Base-by-base conservation (phyloP, 1,140 invertebrate genomes). In the Musca domestica region DNA sequence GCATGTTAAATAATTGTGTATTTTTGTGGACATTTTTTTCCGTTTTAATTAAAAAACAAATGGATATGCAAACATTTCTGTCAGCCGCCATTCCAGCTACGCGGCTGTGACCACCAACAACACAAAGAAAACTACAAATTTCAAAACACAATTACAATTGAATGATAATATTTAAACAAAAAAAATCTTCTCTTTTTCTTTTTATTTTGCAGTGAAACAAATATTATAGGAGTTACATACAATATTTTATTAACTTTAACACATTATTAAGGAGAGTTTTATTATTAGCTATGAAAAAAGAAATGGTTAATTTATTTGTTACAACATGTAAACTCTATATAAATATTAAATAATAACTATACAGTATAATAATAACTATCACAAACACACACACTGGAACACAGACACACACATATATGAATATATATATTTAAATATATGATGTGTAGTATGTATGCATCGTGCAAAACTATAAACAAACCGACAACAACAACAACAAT, bases 301-400 rank as follows among this genome's bases (percentile, higher is more conserved):
- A 58, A 58, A 61, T 61, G 34, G 56, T 61, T 61, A 19, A 61
- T 61, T 61, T 61, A 61, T 61, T 61, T 61, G 56, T 61, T 61
- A 61, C 19, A 61, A 27, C 30, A 17, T 61, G 56, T 61, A 61
- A 61, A 34, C 25, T 19, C 30, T 61, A 61, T 61, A 51, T 9
- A 51, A 20, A 34, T 34, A 61, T 30, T 61, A 41, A 2, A 41
- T 10, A 9, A 41, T 61, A 61, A 17, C n/a, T 58, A 58, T 27
- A 27, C 9, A 61, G 6, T 61, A 41, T 20, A 41, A 12, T 34
- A 17, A 61, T 27, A n/a, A n/a, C n/a, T 34, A 61, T 41, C 34
- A 41, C 19, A 61, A 41, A 25, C n/a, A 19, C 17, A 61, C 27
- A 34, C 27, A 58, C 25, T 1, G 17, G 27, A 61, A 61, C 30